Conservation (phyloP, 2,888 invertebrate species). For the Pristionchus fissidentatus region DNA sequence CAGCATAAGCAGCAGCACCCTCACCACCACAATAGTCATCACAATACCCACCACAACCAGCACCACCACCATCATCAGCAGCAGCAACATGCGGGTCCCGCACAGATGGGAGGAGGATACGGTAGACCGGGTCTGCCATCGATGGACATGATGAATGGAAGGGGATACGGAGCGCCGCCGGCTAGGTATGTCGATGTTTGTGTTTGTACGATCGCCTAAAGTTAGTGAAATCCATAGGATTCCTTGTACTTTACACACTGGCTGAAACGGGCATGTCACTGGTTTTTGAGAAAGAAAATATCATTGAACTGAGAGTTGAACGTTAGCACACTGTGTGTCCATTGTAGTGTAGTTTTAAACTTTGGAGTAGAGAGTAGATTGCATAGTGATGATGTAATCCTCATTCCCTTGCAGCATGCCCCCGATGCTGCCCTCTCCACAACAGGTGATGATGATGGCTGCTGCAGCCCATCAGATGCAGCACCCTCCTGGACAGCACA, state of each 20-base stretch:
- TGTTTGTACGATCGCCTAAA: too few relatives aligned
- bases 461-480: neutral
- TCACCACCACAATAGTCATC: neutral
- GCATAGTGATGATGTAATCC: too few relatives aligned
- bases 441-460: constrained; percentile 34
- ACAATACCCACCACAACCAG: neutral
- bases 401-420: too few relatives aligned
- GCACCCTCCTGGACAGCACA: neutral
- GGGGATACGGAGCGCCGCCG: constrained; percentile 15
- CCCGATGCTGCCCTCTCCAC: constrained; percentile 2
- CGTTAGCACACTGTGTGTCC: too few relatives aligned
- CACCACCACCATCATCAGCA: neutral
- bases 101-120: neutral
- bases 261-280: too few relatives aligned
- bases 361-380: too few relatives aligned
- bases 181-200: too few relatives aligned
- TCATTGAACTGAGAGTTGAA: too few relatives aligned
- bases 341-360: too few relatives aligned
- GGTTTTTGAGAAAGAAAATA: too few relatives aligned
- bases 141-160: neutral
- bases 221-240: too few relatives aligned
- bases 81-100: neutral
- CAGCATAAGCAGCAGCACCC: neutral
- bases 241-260: too few relatives aligned
- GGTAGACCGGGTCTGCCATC: constrained; percentile 26